Base-by-base conservation (phyloP, 2,113 vertebrate genomes). In the Hypocryptadius cinnamomeus region DNA sequence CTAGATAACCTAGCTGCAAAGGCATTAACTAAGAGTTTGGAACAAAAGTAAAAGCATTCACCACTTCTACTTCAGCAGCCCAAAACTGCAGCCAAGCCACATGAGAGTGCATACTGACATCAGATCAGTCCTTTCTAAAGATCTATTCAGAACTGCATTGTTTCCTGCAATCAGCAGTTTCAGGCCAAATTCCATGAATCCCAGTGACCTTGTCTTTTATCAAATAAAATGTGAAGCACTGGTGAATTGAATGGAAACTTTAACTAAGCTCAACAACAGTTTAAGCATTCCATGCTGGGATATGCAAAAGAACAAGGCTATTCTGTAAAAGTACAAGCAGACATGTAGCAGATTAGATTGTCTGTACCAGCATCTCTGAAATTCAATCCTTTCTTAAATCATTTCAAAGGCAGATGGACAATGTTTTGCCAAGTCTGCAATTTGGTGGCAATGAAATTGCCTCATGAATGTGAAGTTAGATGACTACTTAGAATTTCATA, bases 401-500 rank as follows among this genome's bases (percentile, higher is more conserved):
- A 95, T 79, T 92, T 71, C 71, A 93, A 96, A 95, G 63, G 91
- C 88, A 94, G 35, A 92, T 56, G 81, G 88, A 95, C 68, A 93
- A 15, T 42, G 81, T 95, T 97, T 96, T 23, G 25, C 83, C 81
- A 96, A 94, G 89, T 94, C 95, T 96, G 91, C 91, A 96, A 84
- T 95, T 96, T 92, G 73, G n/a, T 68, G 51, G 69, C 74, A 79
- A 93, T 90, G 79, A 93, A 97, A 93, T 76, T 95, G 53, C 51
- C 68, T 94, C 85, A 83, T 72, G 63, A 96, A 91, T 96, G 85
- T 59, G 69, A 96, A 97, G 82, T 45, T 94, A 89, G 84, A 91
- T 82, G 92, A 94, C 95, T 95, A 63, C 57, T 96, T 92, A 86
- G 79, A 96, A 96, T 91, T 96, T 96, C 84, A 96, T 94, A 71